Evolutionary conservation across 1,140 invertebrate genomes (phyloP).

Genomic region (Drosophila sulfurigaster): DNA sequence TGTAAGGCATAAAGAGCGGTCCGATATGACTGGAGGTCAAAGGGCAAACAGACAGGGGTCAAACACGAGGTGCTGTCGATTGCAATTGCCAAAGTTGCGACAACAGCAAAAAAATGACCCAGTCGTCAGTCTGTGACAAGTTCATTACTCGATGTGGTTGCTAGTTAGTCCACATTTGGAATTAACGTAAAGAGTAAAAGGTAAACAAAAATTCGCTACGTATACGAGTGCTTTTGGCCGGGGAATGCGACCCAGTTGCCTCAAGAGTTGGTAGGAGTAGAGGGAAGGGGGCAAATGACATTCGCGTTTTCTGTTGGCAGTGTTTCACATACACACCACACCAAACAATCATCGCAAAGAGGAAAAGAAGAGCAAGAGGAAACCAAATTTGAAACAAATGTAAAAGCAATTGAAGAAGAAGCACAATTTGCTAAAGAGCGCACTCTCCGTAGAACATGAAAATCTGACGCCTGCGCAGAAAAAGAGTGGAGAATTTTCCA

Average conservation of each 20-base stretch:
- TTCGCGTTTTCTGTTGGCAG: slow-evolving; percentile 57
- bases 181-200: slow-evolving; percentile 58
- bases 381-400: slow-evolving; percentile 17
- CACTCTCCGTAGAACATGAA: slow-evolving; percentile 42
- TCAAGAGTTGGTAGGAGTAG: slow-evolving; percentile 2
- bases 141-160: slow-evolving; percentile 61
- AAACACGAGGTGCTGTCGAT: slow-evolving; percentile 19
- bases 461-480: slow-evolving; percentile 56
- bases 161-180: slow-evolving; percentile 42
- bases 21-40: slow-evolving; percentile 5
- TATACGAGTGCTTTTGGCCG: slow-evolving; percentile 24
- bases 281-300: slow-evolving; percentile 29
- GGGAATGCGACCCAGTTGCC: slow-evolving; percentile 28
- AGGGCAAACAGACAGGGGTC: slow-evolving; percentile 11
- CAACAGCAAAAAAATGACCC: background rate
- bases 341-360: slow-evolving; percentile 37
- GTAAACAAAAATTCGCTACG: slow-evolving; percentile 75
- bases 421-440: slow-evolving; percentile 26
- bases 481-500: slow-evolving; percentile 58
- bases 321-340: slow-evolving; percentile 21
- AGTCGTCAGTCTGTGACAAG: slow-evolving; percentile 31
- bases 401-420: slow-evolving; percentile 35
- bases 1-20: background rate
- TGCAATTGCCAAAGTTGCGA: slow-evolving; percentile 13
- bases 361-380: slow-evolving; percentile 12